Conservation (phyloP, 1,140 invertebrate species). For the Halesus radiatus region DNA sequence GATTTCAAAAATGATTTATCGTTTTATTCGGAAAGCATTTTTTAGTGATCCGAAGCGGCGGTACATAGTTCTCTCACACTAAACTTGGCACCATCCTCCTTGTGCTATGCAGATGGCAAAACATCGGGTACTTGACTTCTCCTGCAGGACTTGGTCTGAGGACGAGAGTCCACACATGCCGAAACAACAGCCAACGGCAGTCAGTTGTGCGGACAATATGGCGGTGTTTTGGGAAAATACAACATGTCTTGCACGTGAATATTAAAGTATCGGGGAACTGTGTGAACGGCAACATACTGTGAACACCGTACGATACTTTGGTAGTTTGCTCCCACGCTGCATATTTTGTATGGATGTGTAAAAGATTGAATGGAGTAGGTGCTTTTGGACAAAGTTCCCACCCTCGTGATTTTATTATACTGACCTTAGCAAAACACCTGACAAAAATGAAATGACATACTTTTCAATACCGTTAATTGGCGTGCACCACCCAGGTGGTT, state of each 20-base stretch:
- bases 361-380: not conserved
- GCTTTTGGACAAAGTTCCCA: not conserved
- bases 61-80: constrained; percentile 12
- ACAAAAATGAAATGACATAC: too few species aligned
- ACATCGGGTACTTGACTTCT: not conserved
- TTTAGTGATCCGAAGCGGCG: not conserved
- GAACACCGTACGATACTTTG: not conserved
- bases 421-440: too few species aligned
- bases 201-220: constrained; percentile 1
- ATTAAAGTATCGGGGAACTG: not conserved
- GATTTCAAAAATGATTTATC: constrained; percentile 21
- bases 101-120: not conserved
- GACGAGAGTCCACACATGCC: not conserved
- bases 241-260: constrained; percentile 29
- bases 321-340: not conserved
- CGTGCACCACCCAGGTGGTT: too few species aligned
- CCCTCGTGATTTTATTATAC: not conserved
- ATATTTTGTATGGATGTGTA: constrained; percentile 1
- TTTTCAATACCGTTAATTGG: too few species aligned
- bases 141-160: constrained; percentile 16
- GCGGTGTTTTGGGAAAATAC: constrained; percentile 23
- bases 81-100: not conserved
- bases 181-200: not conserved
- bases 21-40: constrained; percentile 1
- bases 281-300: constrained; percentile 27